Base-by-base conservation (phyloP, 2,797 vertebrate species). In the Megaceryle alcyon region DNA sequence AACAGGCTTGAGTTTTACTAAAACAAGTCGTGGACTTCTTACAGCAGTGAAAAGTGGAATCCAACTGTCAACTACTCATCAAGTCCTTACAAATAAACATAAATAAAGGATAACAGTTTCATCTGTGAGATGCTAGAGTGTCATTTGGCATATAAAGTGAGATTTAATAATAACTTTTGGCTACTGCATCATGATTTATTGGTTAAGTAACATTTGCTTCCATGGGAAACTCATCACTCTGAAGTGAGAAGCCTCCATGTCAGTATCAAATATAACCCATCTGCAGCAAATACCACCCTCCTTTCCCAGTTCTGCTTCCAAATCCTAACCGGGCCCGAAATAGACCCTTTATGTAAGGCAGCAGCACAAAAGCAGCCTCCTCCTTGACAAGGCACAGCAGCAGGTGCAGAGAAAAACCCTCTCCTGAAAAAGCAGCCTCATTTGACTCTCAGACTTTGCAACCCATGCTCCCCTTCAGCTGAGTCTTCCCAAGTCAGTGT, bases 391-490 rank as follows among this genome's bases (percentile, higher is more conserved):
- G 60, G 56, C 46, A 33, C 35, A 43, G 60, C 59, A 70, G 71
- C 59, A 75, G 53, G 53, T 4, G 21, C 61, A 60, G 51, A 77
- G 31, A 56, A n/a, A 83, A 77, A 5, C 25, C 37, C 35, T 35
- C 29, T 63, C 37, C 63, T 20, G 37, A 61, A 76, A 76, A 64
- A 21, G 16, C 79, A 69, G 59, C 28, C 44, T 11, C 20, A 2
- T 51, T 3, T 4, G 21, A 33, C 53, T 20, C 9, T 13, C 48
- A 60, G 31, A 31, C 16, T 41, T 25, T 3, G 4, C 6, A 44
- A 73, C 54, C 22, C 2, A 2, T 0, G 6, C 0, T 68, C 29
- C 41, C 5, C 60, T 46, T 33, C 44, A 43, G 16, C 3, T 66
- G 23, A 14, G 3, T 5, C 51, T 37, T 60, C 37, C 68, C n/a